Conservation (phyloP, 92 coral and sea anemone genomes). For the Virgularia gustaviana region DNA sequence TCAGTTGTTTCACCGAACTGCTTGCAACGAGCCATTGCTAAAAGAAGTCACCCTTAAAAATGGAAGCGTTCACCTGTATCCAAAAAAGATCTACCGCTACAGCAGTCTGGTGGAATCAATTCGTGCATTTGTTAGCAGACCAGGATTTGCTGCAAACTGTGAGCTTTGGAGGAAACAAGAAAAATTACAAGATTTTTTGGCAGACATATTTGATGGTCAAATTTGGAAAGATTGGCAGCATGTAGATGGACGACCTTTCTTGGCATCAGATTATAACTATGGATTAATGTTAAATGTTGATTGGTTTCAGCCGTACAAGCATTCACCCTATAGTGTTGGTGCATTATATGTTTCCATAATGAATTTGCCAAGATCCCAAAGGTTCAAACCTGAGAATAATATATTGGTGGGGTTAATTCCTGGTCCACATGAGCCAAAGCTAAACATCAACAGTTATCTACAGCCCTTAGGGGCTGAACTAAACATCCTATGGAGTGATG, state of each 20-base stretch:
- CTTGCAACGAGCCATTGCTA: conserved; percentile 53
- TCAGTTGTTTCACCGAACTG: conserved; percentile 47
- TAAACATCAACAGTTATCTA: conserved; percentile 39
- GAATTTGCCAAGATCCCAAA: conserved; percentile 58
- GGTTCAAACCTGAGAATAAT: conserved; percentile 61
- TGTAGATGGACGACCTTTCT: conserved; percentile 8
- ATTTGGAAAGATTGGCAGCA: conserved; percentile 39
- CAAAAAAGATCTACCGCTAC: conserved; percentile 59
- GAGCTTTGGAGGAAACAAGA: conserved; percentile 58
- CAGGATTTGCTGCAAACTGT: conserved; percentile 53
- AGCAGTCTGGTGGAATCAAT: conserved; percentile 45
- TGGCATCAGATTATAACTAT: conserved; percentile 26
- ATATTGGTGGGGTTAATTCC: conserved; percentile 64
- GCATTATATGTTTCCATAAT: conserved; percentile 58
- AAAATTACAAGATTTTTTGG: conserved; percentile 45
- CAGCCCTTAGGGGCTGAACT: conserved; percentile 50
- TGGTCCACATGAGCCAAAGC: conserved; percentile 61
- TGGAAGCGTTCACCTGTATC: conserved; percentile 50
- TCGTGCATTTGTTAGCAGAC: conserved; percentile 39
- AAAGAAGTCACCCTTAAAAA: conserved; percentile 55
- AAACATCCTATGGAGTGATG: conserved; percentile 47
- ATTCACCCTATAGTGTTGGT: no score
- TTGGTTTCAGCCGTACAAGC: no score
- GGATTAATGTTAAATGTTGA: conserved; percentile 47
- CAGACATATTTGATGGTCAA: conserved; percentile 58